phyloP scores from a whole-genome alignment of 2,888 invertebrate species.

The Corythucha ciliata region DNA sequence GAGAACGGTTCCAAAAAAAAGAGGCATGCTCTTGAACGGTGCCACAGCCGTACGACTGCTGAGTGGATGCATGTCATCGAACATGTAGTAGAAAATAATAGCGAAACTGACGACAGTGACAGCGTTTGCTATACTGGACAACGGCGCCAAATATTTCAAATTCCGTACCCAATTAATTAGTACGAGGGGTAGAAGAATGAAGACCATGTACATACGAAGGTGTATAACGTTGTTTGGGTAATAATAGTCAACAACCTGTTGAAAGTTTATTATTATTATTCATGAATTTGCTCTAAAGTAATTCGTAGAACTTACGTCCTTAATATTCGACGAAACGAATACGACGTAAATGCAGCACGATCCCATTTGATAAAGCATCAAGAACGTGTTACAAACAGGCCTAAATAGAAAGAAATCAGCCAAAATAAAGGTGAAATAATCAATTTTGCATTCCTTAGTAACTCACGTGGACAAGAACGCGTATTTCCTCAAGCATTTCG shows the following conservation, averaged over 20 bases:
- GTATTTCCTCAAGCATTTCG: conserved; percentile 43
- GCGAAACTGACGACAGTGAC: conserved; percentile 74
- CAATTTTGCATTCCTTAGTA: background rate
- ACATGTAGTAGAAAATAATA: conserved; percentile 77
- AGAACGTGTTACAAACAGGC: conserved; percentile 60
- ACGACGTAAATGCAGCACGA: conserved; percentile 95
- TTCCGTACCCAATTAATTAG: conserved; percentile 75
- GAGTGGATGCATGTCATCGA: conserved; percentile 58
- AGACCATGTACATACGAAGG: conserved; percentile 37
- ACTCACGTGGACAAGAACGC: conserved; percentile 31
- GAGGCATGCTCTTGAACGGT: conserved; percentile 60
- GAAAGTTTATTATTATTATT: background rate
- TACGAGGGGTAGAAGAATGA: conserved; percentile 47
- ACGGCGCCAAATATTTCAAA: conserved; percentile 77
- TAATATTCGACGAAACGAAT: conserved; percentile 81
- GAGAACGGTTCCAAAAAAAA: conserved; percentile 92
- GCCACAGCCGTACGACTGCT: conserved; percentile 56
- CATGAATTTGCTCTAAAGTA: background rate
- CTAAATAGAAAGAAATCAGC: conserved; percentile 44
- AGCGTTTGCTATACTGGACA: conserved; percentile 79
- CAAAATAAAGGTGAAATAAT: background rate
- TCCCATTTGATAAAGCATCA: conserved; percentile 84
- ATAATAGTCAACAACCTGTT: conserved; percentile 32
- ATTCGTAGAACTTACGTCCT: conserved; percentile 47
- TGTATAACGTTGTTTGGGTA: conserved; percentile 37